These are phyloP conservation scores for Nyctereutes procyonoides DNA, from an alignment of 2,113 vertebrate genomes.

Conservation along the genomic window DNA sequence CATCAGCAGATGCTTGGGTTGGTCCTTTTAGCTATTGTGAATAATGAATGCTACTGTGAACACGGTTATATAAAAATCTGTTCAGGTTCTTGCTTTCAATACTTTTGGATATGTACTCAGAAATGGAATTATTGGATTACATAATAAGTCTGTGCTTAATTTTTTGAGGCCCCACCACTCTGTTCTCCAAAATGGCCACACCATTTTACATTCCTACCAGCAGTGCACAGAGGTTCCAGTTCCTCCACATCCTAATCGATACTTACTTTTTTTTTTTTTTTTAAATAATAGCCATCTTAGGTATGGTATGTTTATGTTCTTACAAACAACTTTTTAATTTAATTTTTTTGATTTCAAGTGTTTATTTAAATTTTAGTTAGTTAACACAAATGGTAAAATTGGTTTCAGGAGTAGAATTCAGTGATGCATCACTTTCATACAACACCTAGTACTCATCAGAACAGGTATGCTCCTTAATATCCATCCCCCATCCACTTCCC, in stretches of 20 bases:
- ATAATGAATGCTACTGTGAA: background rate
- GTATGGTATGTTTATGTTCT: fast-evolving
- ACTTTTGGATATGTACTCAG: background rate
- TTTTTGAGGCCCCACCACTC: background rate
- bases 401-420: background rate
- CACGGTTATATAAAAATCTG: fast-evolving
- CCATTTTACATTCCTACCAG: background rate
- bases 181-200: background rate
- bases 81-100: background rate
- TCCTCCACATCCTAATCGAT: background rate
- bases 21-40: background rate
- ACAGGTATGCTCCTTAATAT: background rate
- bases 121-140: too few species aligned
- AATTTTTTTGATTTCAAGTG: background rate
- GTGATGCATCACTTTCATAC: background rate
- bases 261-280: background rate
- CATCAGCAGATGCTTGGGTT: background rate
- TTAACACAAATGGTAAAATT: background rate
- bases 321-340: background rate
- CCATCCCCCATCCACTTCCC: too few species aligned
- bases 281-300: fast-evolving
- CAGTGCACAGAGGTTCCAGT: fast-evolving
- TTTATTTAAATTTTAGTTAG: background rate
- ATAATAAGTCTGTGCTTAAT: fast-evolving
- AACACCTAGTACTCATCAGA: background rate